A percentile compares a stretch with the other conserved stretches of the same genome.
These are phyloP conservation scores for Laothoe populi DNA, from an alignment of 2,888 invertebrate species.

Conservation along the genomic window DNA sequence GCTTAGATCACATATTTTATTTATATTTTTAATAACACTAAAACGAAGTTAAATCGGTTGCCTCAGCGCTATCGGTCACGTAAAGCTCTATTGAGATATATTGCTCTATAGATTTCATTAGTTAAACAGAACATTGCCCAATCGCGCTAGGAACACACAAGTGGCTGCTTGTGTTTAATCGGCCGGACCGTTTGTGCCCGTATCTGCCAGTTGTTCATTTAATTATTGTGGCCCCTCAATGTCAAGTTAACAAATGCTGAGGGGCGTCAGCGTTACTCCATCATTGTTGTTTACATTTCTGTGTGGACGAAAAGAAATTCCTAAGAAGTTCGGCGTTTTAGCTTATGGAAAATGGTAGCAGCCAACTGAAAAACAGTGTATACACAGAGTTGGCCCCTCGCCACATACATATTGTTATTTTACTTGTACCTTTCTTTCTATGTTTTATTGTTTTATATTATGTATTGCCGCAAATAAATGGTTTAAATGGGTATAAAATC, in stretches of 20 bases:
- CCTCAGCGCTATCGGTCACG: background rate
- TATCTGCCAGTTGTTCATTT: constrained; percentile 40
- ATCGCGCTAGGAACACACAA: constrained; percentile 21
- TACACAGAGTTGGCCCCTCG: no score
- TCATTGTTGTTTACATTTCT: constrained; percentile 22
- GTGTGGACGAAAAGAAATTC: background rate
- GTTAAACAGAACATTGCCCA: constrained; percentile 15
- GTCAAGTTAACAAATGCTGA: constrained; percentile 34
- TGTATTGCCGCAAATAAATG: no score
- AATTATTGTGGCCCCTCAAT: constrained; percentile 41
- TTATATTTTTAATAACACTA: background rate
- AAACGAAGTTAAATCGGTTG: background rate
- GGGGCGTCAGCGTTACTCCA: constrained; percentile 25
- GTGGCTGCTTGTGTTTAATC: constrained; percentile 33
- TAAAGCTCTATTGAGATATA: constrained; percentile 15
- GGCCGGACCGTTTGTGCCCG: constrained; percentile 38
- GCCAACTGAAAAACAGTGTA: no score
- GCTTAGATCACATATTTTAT: no score
- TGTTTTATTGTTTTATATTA: no score
- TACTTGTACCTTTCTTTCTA: background rate
- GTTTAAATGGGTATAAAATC: no score
- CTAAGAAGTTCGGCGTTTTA: background rate
- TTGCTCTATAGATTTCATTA: constrained; percentile 20
- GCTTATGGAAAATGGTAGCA: no score
- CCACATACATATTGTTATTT: background rate